Conservation (phyloP, 2,113 vertebrate genomes). For the Paramormyrops kingsleyae region DNA sequence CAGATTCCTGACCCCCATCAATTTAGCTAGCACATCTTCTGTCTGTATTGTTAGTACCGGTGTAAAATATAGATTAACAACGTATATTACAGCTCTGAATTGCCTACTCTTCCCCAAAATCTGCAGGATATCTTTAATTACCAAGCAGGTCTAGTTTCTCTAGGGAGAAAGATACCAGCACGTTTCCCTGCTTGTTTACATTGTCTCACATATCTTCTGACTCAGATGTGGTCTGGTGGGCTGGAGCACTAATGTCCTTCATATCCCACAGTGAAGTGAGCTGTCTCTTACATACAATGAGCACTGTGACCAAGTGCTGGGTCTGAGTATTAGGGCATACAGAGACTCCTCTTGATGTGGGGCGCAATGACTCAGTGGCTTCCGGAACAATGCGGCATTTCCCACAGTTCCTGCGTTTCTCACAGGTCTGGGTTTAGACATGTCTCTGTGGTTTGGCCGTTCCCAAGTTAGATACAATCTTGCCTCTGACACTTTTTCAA, state of each 20-base stretch:
- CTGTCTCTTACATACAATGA: neutral
- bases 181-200: constrained; percentile 18
- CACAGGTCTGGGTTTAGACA: constrained; percentile 3
- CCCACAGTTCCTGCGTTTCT: neutral
- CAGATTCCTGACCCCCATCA: neutral
- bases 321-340: neutral
- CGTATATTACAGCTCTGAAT: neutral
- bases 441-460: neutral
- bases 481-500: neutral
- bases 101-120: neutral
- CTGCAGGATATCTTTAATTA: neutral
- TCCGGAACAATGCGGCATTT: constrained; percentile 2
- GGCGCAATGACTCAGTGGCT: constrained; percentile 8
- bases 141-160: constrained; percentile 4
- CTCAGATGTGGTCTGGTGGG: neutral
- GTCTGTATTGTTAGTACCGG: neutral
- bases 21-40: neutral
- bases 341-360: neutral
- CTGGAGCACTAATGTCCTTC: neutral
- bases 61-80: neutral
- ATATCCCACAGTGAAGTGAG: neutral
- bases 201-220: constrained; percentile 15
- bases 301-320: neutral
- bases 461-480: neutral
- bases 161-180: constrained; percentile 11